Conservation (phyloP, 2,888 invertebrate genomes). For the Synergus japonicus region DNA sequence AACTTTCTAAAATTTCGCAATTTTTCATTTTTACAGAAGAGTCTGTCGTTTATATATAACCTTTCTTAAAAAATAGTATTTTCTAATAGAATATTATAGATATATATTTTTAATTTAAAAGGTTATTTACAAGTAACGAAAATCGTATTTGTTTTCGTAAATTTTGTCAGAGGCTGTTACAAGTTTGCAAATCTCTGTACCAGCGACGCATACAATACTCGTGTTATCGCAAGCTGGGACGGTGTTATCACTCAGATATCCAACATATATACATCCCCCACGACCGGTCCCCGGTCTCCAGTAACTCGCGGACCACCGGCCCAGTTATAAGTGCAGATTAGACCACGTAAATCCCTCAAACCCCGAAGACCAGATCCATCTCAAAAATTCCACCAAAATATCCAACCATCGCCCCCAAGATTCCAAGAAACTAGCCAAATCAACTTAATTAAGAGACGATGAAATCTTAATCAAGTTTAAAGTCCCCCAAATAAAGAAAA, state of each 20-base stretch:
- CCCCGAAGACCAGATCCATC: neutral
- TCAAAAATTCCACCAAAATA: conserved; percentile 11
- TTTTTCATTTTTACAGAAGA: too few relatives aligned
- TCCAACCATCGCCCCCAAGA: too few relatives aligned
- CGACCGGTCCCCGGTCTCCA: conserved; percentile 67
- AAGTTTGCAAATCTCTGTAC: conserved; percentile 41
- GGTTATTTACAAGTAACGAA: too few relatives aligned
- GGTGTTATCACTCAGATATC: conserved; percentile 73
- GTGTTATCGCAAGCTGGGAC: conserved; percentile 67
- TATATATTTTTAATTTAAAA: too few relatives aligned
- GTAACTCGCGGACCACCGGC: conserved; percentile 71
- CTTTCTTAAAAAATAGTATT: too few relatives aligned
- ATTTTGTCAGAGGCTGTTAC: neutral
- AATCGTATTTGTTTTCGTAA: too few relatives aligned
- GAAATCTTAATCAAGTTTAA: too few relatives aligned
- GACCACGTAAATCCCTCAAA: conserved; percentile 34
- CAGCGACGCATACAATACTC: conserved; percentile 38
- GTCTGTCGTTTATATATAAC: too few relatives aligned
- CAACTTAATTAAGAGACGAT: too few relatives aligned
- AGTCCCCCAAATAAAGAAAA: neutral
- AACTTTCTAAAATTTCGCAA: too few relatives aligned
- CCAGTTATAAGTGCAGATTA: conserved; percentile 58
- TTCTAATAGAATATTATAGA: too few relatives aligned
- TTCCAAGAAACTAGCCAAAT: too few relatives aligned
- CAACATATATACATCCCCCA: conserved; percentile 71